Evolutionary conservation across 1,140 invertebrate species (phyloP).

Genomic region (Acyrthosiphon pisum): DNA sequence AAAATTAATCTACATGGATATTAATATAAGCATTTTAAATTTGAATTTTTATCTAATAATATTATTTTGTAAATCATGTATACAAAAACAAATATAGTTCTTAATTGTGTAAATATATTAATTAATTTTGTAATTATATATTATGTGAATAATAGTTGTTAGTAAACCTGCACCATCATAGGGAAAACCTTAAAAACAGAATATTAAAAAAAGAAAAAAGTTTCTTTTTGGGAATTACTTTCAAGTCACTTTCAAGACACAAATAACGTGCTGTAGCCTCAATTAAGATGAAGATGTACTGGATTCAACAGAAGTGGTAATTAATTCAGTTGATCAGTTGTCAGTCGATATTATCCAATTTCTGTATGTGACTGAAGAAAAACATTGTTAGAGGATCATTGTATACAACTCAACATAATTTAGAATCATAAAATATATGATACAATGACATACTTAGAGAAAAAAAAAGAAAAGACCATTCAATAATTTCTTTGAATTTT

Average conservation of each 20-base stretch:
- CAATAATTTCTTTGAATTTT: conserved; percentile 33
- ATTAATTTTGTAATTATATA: background rate
- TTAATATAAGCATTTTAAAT: background rate
- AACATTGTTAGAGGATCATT: background rate
- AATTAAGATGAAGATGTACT: background rate
- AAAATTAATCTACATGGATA: background rate
- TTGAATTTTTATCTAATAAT: background rate
- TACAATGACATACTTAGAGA: too few relatives aligned
- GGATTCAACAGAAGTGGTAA: background rate
- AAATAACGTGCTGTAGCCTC: background rate
- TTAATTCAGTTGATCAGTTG: background rate
- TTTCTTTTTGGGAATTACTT: background rate
- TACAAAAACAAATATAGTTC: background rate
- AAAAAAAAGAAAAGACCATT: background rate
- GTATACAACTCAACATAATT: background rate
- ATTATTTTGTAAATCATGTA: background rate
- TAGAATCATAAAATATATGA: background rate
- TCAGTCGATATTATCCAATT: background rate
- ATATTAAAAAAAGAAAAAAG: background rate
- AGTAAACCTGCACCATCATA: background rate
- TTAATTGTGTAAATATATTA: background rate
- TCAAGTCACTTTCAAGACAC: background rate
- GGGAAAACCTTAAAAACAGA: background rate
- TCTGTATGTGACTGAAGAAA: background rate
- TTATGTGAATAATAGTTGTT: background rate